Base-by-base conservation (phyloP, 2,888 invertebrate genomes). In the Limnephilus lunatus region DNA sequence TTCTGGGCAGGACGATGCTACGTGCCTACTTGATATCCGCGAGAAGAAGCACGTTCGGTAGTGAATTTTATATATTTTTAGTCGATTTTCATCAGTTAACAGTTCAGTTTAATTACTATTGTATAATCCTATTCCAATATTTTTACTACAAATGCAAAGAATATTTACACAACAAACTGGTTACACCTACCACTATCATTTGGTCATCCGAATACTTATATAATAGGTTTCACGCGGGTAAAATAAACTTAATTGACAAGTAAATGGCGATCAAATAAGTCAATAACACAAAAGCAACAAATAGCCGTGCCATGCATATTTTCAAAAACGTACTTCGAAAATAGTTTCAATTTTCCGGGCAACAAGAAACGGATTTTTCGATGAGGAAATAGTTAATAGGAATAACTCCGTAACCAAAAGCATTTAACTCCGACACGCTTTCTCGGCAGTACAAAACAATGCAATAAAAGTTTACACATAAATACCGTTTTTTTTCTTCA, bases 381-480 rank as follows among this genome's bases (percentile, higher is more conserved):
- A 81, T 25, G 68, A 89, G 19, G 81, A 35, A 89, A 81, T 81
- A 5, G 5, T 81, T 32, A 19, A 31, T 31, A 87, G 15, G 53
- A 87, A 35, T 25, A 32, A 82, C 4, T 31, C 82, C 31, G 32
- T 32, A 82, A 82, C 31, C 30, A 31, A 15, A 31, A 32, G 82
- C 32, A 82, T 31, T 15, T 31, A 32, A 32, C 31, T 82, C 32
- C 31, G 82, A 82, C 15, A 31, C 82, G 82, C 82, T 82, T 82
- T 82, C 82, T 32, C 82, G 31, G 14, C 82, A 32, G 82, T 31
- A 82, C 82, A 32, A 39, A 32, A 82, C 82, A 82, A 82, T 82
- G 82, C 31, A 32, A 82, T 32, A 82, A 31, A 82, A 31, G 68
- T 68, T 68, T 68, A 68, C 68, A 68, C 68, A 68, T 19, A 68